Evolutionary conservation across 2,113 vertebrate genomes (phyloP), one percentile per base, ranked within the genome.

Genomic region (Uria aalge): DNA sequence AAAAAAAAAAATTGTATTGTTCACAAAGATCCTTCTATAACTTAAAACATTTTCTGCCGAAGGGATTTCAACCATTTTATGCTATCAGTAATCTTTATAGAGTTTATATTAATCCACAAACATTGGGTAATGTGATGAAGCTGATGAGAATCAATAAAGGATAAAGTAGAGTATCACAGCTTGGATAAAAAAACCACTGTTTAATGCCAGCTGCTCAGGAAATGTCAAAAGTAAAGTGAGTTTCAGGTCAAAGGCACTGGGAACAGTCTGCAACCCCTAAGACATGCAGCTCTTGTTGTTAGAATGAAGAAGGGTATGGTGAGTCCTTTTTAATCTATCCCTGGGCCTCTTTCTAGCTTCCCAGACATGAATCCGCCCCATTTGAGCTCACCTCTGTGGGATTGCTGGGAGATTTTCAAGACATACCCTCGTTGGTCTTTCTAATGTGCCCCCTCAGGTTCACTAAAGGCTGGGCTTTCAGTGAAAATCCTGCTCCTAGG

Each of bases 141-240:
- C 80, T 95, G 95, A 96, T 97, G 95, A 97, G 93, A 96, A 95
- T 92, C 95, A 92, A 97, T 91, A 97, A 95, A 96, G 95, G 97
- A 94, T 96, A 97, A 93, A 94, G 92, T 50, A 72, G 80, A 92
- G 84, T 62, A 94, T 92, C 20, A 15, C 84, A 94, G 88, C 59
- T 67, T 85, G 95, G 88, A 90, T 95, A 90, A 95, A 96, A 87
- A 97, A 97, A 85, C 57, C 68, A 93, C 92, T 97, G 97, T 97
- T 97, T 97, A 97, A 97, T 97, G 95, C 96, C 94, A 96, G 74
- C 96, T 95, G 89, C 95, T 97, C 74, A 92, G 93, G 87, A 97
- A 97, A 96, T 96, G 96, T 95, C 91, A 95, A 91, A 95, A 96
- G 90, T 82, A 95, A 95, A 96, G 96, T 80, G 92, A 95, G 84